phyloP scores from a whole-genome alignment of 2,113 vertebrate species.

The Hirundichthys speculiger region DNA sequence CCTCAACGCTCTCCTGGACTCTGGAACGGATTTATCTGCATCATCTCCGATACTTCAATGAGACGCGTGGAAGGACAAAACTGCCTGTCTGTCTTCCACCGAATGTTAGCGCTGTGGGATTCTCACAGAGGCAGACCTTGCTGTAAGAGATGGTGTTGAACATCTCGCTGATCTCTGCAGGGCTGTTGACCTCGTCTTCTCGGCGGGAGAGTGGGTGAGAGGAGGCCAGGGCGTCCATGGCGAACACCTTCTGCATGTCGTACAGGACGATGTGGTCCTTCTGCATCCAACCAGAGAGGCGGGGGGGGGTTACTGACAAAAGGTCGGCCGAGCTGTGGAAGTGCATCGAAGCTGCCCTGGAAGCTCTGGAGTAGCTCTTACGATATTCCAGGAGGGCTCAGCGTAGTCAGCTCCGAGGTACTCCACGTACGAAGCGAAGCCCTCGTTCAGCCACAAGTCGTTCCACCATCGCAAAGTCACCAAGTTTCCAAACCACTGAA shows the following conservation, averaged over 20 bases:
- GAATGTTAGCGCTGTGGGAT: background rate
- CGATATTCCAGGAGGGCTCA: constrained; percentile 84
- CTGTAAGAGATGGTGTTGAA: constrained; percentile 92
- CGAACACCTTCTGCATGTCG: constrained; percentile 87
- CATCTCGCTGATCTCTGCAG: constrained; percentile 88
- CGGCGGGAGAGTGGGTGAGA: constrained; percentile 89
- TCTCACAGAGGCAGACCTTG: constrained; percentile 76
- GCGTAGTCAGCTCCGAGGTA: constrained; percentile 86
- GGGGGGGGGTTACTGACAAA: background rate
- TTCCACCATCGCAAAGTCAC: constrained; percentile 96
- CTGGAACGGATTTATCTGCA: too few species aligned
- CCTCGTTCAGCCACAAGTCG: constrained; percentile 95
- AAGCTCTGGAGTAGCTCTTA: constrained; percentile 66
- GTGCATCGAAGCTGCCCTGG: background rate
- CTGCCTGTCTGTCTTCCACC: too few species aligned
- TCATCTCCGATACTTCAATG: background rate
- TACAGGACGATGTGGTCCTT: constrained; percentile 86
- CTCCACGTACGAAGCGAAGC: constrained; percentile 93
- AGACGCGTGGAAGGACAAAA: background rate
- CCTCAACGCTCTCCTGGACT: too few species aligned
- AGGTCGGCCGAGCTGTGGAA: background rate
- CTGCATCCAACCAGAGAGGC: constrained; percentile 67
- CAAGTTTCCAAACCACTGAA: constrained; percentile 96
- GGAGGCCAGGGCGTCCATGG: constrained; percentile 84
- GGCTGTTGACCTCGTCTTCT: constrained; percentile 83